phyloP scores from a whole-genome alignment of 2,888 invertebrate species.

The Netelia melanura region DNA sequence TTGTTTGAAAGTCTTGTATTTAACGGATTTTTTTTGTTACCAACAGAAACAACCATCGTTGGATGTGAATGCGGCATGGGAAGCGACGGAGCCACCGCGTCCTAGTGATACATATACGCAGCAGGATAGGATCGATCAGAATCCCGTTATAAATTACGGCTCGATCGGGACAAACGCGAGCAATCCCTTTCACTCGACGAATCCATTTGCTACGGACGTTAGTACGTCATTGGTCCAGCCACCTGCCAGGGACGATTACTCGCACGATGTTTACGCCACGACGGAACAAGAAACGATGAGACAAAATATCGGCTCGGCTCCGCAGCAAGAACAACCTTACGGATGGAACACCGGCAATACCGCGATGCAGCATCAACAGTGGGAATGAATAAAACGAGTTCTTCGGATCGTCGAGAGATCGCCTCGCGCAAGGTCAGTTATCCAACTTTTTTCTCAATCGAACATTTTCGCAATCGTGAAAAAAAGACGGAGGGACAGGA shows the following conservation, averaged over 20 bases:
- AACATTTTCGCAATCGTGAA: constrained; percentile 41
- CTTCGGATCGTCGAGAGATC: constrained; percentile 6
- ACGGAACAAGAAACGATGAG: constrained; percentile 23
- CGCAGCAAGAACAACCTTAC: constrained; percentile 36
- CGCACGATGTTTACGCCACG: constrained; percentile 84
- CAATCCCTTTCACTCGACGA: constrained; percentile 79
- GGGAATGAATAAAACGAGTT: constrained; percentile 60
- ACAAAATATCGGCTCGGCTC: constrained; percentile 7
- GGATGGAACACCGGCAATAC: constrained; percentile 51
- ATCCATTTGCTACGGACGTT: constrained; percentile 81
- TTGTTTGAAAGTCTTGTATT: constrained; percentile 23
- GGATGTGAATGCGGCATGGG: constrained; percentile 77
- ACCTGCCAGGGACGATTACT: constrained; percentile 85
- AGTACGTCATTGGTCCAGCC: constrained; percentile 81
- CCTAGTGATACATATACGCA: constrained; percentile 70
- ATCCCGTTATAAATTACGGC: constrained; percentile 80
- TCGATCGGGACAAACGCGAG: constrained; percentile 78
- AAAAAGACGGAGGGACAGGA: neutral
- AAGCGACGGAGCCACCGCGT: constrained; percentile 74
- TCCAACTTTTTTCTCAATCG: constrained; percentile 22
- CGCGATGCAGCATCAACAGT: constrained; percentile 66
- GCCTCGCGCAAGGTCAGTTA: constrained; percentile 59
- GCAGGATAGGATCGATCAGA: constrained; percentile 74
- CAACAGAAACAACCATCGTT: constrained; percentile 81
- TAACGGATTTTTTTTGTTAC: neutral